Evolutionary conservation across 2,888 invertebrate genomes (phyloP), one percentile per base, ranked within the genome.

Genomic region (Agrilus mali): DNA sequence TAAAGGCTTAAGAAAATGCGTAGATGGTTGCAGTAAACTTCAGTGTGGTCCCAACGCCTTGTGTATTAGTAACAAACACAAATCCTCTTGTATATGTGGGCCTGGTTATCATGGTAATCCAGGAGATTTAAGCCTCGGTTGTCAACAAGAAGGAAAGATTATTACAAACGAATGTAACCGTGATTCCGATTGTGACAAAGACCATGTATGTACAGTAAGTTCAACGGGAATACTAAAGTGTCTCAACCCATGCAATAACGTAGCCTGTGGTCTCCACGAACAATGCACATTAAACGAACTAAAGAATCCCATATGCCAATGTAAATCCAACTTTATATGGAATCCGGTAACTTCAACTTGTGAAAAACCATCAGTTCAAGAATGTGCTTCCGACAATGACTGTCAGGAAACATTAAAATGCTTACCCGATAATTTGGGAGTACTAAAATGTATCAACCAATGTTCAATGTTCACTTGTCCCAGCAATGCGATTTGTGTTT

Each of bases 31-130:
- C 58, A 81, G 82, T 50, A 87, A 87, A 67, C 72, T 86, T 31
- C 88, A 89, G 56, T 92, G 92, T 60, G 92, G 92, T 10, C 89
- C 90, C 0, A 92, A 92, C 63, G 89, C 92, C 3, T 65, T 89
- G 1, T 92, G 92, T 60, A 77, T 89, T 7, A 80, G 85, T 13
- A 80, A 86, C 56, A 82, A 83, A 58, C 92, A 92, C 63, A 76
- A 84, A 48, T 86, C 90, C 1, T 80, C 85, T 31, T 93, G 92
- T 59, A 80, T 90, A 47, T 93, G 93, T 60, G 74, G 82, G 17
- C 83, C 87, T 48, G 87, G 86, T 1, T 88, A 80, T 60, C 68
- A 73, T 41, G 93, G 92, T 22, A 84, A 86, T 65, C 89, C 92
- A 1, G 81, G 79, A 51, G 86, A 92, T 63, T 70, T 87, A 15